These are phyloP conservation scores for Lonchura striata DNA, from an alignment of 2,113 vertebrate species.

Conservation along the genomic window DNA sequence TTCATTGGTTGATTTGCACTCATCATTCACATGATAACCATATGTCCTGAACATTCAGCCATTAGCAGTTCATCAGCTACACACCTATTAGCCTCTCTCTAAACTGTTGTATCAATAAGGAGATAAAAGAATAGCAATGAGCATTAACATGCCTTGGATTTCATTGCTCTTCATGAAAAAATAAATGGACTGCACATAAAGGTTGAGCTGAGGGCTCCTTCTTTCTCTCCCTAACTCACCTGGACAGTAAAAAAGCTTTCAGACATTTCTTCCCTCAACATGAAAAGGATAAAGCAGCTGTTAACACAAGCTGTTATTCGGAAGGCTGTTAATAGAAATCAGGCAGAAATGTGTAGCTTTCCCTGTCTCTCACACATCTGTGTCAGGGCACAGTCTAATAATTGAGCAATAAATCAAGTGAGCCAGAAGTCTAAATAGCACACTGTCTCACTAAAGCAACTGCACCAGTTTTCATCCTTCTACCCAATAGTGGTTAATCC, in stretches of 20 bases:
- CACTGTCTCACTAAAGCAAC: background rate
- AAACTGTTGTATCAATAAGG: background rate
- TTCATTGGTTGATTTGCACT: background rate
- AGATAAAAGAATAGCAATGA: conserved; percentile 1
- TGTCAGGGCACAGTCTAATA: background rate
- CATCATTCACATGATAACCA: rapidly evolving
- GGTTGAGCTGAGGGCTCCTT: background rate
- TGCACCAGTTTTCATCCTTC: background rate
- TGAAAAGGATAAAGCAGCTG: conserved; percentile 26
- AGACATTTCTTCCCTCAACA: background rate
- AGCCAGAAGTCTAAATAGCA: conserved; percentile 12
- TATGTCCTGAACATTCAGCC: background rate
- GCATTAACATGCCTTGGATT: background rate
- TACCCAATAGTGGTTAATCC: background rate
- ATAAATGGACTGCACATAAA: background rate
- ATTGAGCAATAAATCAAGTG: conserved; percentile 36
- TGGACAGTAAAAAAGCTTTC: conserved; percentile 21
- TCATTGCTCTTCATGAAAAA: background rate
- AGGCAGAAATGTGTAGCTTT: conserved; percentile 2
- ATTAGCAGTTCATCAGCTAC: background rate
- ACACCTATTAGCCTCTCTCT: background rate
- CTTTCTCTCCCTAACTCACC: background rate
- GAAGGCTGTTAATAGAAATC: conserved; percentile 11
- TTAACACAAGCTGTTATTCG: background rate
- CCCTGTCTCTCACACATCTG: background rate